Evolutionary conservation across 2,888 invertebrate genomes (phyloP).

Genomic region (Chalcis sispes): DNA sequence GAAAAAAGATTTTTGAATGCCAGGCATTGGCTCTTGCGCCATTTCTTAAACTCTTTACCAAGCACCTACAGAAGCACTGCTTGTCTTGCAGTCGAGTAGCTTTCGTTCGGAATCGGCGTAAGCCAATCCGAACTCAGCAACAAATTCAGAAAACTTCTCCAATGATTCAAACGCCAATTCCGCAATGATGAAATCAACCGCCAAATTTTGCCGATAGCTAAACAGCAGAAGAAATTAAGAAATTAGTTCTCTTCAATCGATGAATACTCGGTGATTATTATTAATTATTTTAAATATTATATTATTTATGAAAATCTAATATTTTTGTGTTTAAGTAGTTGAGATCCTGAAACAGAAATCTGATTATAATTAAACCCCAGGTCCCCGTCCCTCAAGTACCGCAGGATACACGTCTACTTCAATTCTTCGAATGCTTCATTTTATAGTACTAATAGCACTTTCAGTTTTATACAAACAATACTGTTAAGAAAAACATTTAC

Average conservation of each 20-base stretch:
- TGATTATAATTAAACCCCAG: slow-evolving; percentile 29
- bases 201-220: slow-evolving; percentile 96
- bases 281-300: slow-evolving; percentile 42
- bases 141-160: slow-evolving; percentile 92
- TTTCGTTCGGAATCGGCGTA: slow-evolving; percentile 83
- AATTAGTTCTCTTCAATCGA: slow-evolving; percentile 74
- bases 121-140: slow-evolving; percentile 87
- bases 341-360: slow-evolving; percentile 73
- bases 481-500: slow-evolving; percentile 25
- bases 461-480: neutral
- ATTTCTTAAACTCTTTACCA: slow-evolving; percentile 67
- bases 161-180: slow-evolving; percentile 92
- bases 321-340: slow-evolving; percentile 55
- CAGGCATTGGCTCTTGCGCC: slow-evolving; percentile 44
- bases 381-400: slow-evolving; percentile 33
- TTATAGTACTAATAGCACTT: slow-evolving; percentile 22
- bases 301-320: slow-evolving; percentile 55
- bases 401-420: slow-evolving; percentile 25
- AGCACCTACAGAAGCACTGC: slow-evolving; percentile 76
- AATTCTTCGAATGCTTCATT: slow-evolving; percentile 32
- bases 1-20: slow-evolving; percentile 38
- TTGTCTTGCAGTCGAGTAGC: slow-evolving; percentile 94
- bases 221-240: slow-evolving; percentile 76
- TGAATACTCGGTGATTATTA: slow-evolving; percentile 30
- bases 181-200: slow-evolving; percentile 89